Evolutionary conservation across 2,888 invertebrate genomes (phyloP).

Genomic region (Drosophila paracracens): DNA sequence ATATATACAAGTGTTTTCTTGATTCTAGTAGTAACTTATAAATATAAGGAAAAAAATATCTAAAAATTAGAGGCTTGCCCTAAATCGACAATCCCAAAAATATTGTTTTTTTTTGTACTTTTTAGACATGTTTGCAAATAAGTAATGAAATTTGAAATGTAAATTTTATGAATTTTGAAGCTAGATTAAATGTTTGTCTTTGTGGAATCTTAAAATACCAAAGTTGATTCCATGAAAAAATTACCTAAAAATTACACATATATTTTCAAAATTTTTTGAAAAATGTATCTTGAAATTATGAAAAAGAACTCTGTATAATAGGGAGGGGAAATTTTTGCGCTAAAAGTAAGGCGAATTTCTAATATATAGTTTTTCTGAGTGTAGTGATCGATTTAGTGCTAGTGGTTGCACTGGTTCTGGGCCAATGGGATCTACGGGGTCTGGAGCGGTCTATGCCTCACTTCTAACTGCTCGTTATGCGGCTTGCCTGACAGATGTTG

Average conservation of each 20-base stretch:
- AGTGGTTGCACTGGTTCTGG: background rate
- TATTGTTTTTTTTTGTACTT: background rate
- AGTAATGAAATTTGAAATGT: background rate
- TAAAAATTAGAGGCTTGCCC: background rate
- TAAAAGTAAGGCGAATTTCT: no score
- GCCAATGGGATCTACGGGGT: background rate
- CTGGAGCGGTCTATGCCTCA: background rate
- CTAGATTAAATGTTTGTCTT: no score
- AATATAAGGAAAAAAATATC: background rate
- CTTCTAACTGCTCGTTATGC: slow-evolving; percentile 51
- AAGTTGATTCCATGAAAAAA: background rate
- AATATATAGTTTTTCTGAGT: background rate
- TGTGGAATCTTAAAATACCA: background rate
- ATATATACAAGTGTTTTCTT: background rate
- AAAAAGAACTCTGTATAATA: background rate
- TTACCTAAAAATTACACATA: background rate
- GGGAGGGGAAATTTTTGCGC: background rate
- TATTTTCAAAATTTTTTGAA: background rate
- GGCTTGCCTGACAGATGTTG: slow-evolving; percentile 72
- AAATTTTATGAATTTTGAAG: no score
- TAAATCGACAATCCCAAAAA: no score
- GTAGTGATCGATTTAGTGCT: background rate
- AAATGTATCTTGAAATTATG: background rate
- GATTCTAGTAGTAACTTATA: background rate
- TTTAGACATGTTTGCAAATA: background rate